Percentiles rank a stretch among this genome's conserved stretches.
Evolutionary conservation across 1,140 invertebrate species (phyloP).

Genomic region (Chironomus tepperi): DNA sequence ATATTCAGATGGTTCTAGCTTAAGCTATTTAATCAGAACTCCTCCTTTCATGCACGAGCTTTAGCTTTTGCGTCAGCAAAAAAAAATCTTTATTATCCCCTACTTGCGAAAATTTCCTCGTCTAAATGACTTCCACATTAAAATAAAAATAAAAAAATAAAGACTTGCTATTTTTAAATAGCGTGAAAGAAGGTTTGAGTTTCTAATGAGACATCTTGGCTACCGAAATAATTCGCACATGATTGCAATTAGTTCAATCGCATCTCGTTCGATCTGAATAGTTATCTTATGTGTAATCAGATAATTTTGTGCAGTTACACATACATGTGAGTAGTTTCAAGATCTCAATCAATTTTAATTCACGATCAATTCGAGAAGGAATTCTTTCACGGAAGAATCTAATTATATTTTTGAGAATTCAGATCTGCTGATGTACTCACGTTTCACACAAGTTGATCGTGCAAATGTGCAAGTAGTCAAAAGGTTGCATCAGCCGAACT

Average conservation of each 20-base stretch:
- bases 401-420: neutral
- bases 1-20: too few relatives aligned
- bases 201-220: conserved; percentile 6
- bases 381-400: neutral
- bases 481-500: neutral
- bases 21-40: too few relatives aligned
- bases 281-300: too few relatives aligned
- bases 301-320: too few relatives aligned
- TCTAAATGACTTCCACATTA: too few relatives aligned
- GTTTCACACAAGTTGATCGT: neutral
- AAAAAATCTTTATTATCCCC: too few relatives aligned
- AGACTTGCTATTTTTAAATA: too few relatives aligned
- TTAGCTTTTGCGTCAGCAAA: too few relatives aligned
- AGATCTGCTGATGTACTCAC: neutral
- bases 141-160: too few relatives aligned
- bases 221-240: neutral
- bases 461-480: conserved; percentile 6
- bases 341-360: neutral
- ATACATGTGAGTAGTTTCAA: neutral
- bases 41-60: too few relatives aligned
- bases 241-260: neutral
- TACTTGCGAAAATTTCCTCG: too few relatives aligned
- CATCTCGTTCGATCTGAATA: neutral
- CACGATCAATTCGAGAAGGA: neutral
- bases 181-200: too few relatives aligned